Evolutionary conservation across 2,797 vertebrate genomes (phyloP).

Genomic region (Sebastes trivittatus): DNA sequence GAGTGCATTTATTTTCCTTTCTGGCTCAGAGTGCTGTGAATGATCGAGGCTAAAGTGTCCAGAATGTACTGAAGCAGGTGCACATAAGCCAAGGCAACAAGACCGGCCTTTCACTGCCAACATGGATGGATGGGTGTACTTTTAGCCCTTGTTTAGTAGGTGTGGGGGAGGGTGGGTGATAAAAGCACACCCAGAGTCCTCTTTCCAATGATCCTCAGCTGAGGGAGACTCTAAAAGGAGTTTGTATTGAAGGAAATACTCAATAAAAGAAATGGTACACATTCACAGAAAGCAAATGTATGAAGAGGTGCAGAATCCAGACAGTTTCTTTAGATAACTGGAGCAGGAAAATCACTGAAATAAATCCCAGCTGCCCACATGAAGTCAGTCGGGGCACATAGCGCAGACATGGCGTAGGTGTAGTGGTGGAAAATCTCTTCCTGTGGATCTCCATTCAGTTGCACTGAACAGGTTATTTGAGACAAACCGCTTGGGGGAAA

Average conservation of each 20-base stretch:
- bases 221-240: not conserved
- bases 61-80: conserved; percentile 65
- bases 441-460: conserved; percentile 30
- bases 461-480: not conserved
- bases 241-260: conserved; percentile 3
- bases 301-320: not conserved
- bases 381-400: conserved; percentile 29
- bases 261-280: not conserved
- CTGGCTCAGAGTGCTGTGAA: conserved; percentile 11
- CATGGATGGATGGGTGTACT: conserved; percentile 63
- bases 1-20: not conserved
- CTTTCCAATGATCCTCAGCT: not conserved
- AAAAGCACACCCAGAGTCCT: conserved; percentile 20
- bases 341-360: conserved; percentile 31
- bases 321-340: not conserved
- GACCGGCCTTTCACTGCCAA: conserved; percentile 61
- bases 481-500: not conserved
- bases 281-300: not conserved
- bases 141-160: conserved; percentile 36
- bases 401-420: conserved; percentile 52
- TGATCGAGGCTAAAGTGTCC: conserved; percentile 33
- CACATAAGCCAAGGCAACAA: conserved; percentile 62
- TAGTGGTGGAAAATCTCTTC: conserved; percentile 25
- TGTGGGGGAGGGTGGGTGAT: conserved; percentile 52
- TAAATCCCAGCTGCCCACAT: conserved; percentile 44